These are phyloP conservation scores for Pangasius macronema DNA, from an alignment of 2,797 vertebrate species.

Conservation along the genomic window DNA sequence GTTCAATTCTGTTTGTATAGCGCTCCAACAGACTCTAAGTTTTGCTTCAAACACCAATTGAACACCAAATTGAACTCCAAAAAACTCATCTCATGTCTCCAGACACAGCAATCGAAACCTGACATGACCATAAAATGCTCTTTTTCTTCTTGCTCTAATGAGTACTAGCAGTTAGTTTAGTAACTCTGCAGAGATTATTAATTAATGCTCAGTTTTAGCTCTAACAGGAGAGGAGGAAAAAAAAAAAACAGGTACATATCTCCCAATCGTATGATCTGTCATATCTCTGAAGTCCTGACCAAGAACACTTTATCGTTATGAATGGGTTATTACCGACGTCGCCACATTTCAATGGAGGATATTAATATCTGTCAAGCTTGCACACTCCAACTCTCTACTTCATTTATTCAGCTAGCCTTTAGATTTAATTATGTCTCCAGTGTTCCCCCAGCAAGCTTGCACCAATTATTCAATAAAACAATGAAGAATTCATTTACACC, in stretches of 20 bases:
- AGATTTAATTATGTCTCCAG: constrained; percentile 80
- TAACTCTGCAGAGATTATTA: constrained; percentile 26
- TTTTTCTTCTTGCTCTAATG: constrained; percentile 14
- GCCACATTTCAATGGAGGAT: constrained; percentile 60
- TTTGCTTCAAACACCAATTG: too few species aligned
- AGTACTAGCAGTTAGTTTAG: constrained; percentile 22
- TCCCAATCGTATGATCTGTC: constrained; percentile 11
- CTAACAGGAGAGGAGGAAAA: neutral
- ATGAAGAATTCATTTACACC: constrained; percentile 80
- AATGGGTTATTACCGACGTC: constrained; percentile 66
- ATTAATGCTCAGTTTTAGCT: constrained; percentile 23
- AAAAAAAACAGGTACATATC: neutral
- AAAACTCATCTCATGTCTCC: constrained; percentile 8
- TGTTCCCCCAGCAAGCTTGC: constrained; percentile 71
- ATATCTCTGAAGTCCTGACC: constrained; percentile 21
- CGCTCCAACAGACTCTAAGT: neutral
- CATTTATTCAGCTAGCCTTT: constrained; percentile 76
- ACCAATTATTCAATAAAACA: constrained; percentile 76
- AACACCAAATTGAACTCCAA: constrained; percentile 23
- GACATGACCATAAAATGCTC: neutral
- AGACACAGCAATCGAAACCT: neutral
- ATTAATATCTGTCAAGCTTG: constrained; percentile 71
- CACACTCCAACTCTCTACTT: constrained; percentile 73
- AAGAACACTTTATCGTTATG: constrained; percentile 49
- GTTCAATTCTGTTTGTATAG: too few species aligned